phyloP scores from a whole-genome alignment of 2,888 invertebrate species.

The Aricia artaxerxes region DNA sequence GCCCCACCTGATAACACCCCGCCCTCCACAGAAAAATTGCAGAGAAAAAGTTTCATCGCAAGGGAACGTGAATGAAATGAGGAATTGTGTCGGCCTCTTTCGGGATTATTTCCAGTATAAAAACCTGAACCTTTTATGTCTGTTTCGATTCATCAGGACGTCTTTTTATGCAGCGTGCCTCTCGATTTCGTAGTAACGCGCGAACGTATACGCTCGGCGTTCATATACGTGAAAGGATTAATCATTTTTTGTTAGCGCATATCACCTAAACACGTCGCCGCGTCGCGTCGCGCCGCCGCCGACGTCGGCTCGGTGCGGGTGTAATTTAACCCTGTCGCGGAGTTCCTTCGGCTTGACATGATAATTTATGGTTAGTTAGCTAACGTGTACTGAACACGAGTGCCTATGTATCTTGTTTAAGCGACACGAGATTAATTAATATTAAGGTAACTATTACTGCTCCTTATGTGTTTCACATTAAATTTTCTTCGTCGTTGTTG shows the following conservation, averaged over 20 bases:
- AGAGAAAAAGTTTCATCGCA: constrained; percentile 81
- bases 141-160: constrained; percentile 70
- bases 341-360: constrained; percentile 51
- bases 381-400: constrained; percentile 50
- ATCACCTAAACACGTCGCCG: constrained; percentile 19
- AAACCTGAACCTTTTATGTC: constrained; percentile 72
- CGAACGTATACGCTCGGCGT: constrained; percentile 33
- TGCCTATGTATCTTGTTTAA: constrained; percentile 52
- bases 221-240: constrained; percentile 25
- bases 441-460: constrained; percentile 28
- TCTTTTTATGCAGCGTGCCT: constrained; percentile 50
- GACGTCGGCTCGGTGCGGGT: constrained; percentile 39
- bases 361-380: constrained; percentile 57
- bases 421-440: constrained; percentile 54
- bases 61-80: constrained; percentile 80
- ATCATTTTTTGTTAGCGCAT: constrained; percentile 28
- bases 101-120: constrained; percentile 74
- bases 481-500: not conserved
- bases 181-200: constrained; percentile 44
- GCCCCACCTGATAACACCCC: constrained; percentile 78
- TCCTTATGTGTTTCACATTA: constrained; percentile 22
- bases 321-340: constrained; percentile 48
- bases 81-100: constrained; percentile 77
- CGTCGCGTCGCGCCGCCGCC: not conserved
- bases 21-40: constrained; percentile 78